Conservation (phyloP, 2,888 invertebrate genomes). For the Mamestra brassicae region DNA sequence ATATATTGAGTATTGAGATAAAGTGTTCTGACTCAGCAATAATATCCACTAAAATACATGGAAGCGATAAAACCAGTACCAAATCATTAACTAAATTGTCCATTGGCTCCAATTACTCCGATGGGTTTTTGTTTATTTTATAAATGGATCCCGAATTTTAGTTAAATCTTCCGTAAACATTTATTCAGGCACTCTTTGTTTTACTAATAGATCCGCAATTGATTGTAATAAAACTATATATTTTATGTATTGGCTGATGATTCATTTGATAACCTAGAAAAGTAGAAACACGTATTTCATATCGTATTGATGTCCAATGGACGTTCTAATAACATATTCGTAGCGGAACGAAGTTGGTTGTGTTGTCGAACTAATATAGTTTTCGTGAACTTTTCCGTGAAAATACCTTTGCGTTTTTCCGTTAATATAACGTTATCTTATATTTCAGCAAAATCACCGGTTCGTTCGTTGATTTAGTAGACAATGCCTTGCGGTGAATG, state of each 20-base stretch:
- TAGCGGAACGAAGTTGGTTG: slow-evolving; percentile 20
- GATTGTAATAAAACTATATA: slow-evolving; percentile 16
- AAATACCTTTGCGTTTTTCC: slow-evolving; percentile 15
- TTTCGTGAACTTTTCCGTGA: slow-evolving; percentile 11
- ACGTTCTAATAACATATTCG: slow-evolving; percentile 33
- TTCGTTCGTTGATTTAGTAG: slow-evolving; percentile 21
- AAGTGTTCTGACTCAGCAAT: not conserved
- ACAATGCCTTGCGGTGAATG: slow-evolving; percentile 33
- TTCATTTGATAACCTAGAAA: slow-evolving; percentile 14
- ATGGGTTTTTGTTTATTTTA: slow-evolving; percentile 38
- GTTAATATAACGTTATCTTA: slow-evolving; percentile 1
- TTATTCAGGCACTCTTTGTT: slow-evolving; percentile 44
- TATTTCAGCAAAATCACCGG: not conserved
- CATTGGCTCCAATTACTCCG: slow-evolving; percentile 26
- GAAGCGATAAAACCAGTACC: not conserved
- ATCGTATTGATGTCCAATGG: slow-evolving; percentile 20
- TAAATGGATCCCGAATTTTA: slow-evolving; percentile 44
- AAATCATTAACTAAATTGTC: slow-evolving; percentile 15
- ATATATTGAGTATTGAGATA: too few species aligned
- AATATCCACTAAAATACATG: not conserved
- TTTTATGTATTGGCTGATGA: slow-evolving; percentile 8
- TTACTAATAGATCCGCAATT: slow-evolving; percentile 21
- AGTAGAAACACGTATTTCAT: slow-evolving; percentile 35
- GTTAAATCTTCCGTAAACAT: slow-evolving; percentile 41
- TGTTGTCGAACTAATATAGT: slow-evolving; percentile 35